phyloP scores from a whole-genome alignment of 2,888 invertebrate species.

The Tipula helvola region DNA sequence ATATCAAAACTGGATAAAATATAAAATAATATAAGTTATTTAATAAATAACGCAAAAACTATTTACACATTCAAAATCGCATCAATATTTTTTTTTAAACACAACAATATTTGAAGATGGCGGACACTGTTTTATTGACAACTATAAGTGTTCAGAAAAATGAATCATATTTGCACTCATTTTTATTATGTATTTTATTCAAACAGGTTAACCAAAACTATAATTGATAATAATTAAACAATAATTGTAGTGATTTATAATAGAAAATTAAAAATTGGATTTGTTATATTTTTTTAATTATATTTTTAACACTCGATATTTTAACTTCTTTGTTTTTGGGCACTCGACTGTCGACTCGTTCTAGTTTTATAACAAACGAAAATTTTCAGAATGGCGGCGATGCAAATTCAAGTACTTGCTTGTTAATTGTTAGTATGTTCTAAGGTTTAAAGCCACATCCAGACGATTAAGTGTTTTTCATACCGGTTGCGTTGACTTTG shows the following conservation, averaged over 20 bases:
- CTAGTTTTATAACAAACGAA: background rate
- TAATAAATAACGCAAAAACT: background rate
- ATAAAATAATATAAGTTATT: background rate
- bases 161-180: conserved; percentile 24
- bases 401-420: background rate
- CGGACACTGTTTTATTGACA: conserved; percentile 11
- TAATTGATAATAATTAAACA: background rate
- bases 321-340: background rate
- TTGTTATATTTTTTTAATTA: background rate
- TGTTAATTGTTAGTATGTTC: background rate
- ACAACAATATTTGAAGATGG: background rate
- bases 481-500: no score
- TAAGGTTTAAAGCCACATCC: background rate
- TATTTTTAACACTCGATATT: background rate
- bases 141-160: conserved; percentile 30
- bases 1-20: background rate
- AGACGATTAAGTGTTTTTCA: no score
- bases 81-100: background rate
- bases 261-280: background rate
- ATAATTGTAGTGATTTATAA: background rate
- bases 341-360: background rate
- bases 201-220: background rate
- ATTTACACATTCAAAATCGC: background rate
- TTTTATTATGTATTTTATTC: conserved; percentile 19
- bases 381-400: background rate